Base-by-base conservation (phyloP, 2,888 invertebrate species). In the Choristoneura rosaceana region DNA sequence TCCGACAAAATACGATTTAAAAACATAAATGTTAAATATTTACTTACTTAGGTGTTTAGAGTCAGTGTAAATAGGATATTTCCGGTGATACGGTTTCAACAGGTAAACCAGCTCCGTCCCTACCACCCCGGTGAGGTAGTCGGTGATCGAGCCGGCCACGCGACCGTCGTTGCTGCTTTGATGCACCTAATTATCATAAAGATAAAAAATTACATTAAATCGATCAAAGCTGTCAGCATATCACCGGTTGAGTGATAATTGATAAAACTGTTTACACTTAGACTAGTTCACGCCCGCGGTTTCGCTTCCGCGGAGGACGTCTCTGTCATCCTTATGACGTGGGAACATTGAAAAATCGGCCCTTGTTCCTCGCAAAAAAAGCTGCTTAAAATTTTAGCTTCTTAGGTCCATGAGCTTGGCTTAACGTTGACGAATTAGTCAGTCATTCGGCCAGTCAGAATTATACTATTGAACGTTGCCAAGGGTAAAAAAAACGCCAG, bases 91-190 rank as follows among this genome's bases (percentile, higher is more conserved):
- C 0, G 93, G 93, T 68, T 90, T 92, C 74, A 93, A 74, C 41
- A 92, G 82, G 74, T 85, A 93, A 10, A 92, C 92, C n/a, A 93
- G 84, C 45, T 93, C 92, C 0, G 89, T 86, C 38, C 93, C 93
- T 33, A 90, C 88, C 7, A 94, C 93, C 7, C 93, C 93, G 4
- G 87, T 79, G 17, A 91, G 74, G 76, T 92, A 94, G 81, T 94
- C 93, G 58, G 85, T 87, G 17, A 93, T 74, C 0, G 92, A 86
- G 14, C 93, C 93, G 0, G 94, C 93, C 5, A 92, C 90, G 0
- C 86, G 84, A 17, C 79, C 87, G 70, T 92, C 91, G 60, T 74
- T 86, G 77, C 93, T 93, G 77, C 92, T 87, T 80, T 94, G 93
- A 62, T 93, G 93, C 3, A 94, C 93, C 93, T 93, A 76, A 14